These are phyloP conservation scores for Peromyscus californicus DNA, from an alignment of 2,113 vertebrate species.

Conservation along the genomic window DNA sequence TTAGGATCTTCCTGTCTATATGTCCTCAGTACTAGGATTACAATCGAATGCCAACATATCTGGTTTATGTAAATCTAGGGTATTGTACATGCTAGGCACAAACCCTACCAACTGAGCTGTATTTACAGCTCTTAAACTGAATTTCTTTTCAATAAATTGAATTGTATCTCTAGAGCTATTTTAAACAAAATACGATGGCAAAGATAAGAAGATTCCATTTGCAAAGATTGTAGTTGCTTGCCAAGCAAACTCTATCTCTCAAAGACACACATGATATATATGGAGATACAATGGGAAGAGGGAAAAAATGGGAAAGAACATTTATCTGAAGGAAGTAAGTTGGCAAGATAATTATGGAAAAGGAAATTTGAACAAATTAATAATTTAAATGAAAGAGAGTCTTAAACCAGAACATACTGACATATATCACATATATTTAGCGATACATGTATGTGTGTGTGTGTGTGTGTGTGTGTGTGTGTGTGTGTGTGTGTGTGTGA, in stretches of 20 bases:
- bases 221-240: neutral
- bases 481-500: no score
- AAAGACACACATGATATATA: neutral
- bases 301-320: neutral
- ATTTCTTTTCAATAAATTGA: neutral
- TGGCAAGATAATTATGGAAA: neutral
- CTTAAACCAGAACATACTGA: neutral
- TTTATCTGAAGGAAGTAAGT: neutral
- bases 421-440: no score
- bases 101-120: neutral
- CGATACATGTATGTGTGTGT: neutral
- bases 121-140: neutral
- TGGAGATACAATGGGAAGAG: neutral
- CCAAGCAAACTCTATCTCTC: neutral
- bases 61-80: neutral
- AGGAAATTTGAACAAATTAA: neutral
- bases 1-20: neutral
- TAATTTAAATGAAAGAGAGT: neutral
- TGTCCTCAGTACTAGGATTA: neutral
- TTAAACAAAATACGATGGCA: neutral
- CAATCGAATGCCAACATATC: neutral
- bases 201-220: neutral
- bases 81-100: neutral
- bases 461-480: no score
- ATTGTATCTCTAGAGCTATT: neutral